phyloP scores from a whole-genome alignment of 2,888 invertebrate species.

The Isoperla grammatica region DNA sequence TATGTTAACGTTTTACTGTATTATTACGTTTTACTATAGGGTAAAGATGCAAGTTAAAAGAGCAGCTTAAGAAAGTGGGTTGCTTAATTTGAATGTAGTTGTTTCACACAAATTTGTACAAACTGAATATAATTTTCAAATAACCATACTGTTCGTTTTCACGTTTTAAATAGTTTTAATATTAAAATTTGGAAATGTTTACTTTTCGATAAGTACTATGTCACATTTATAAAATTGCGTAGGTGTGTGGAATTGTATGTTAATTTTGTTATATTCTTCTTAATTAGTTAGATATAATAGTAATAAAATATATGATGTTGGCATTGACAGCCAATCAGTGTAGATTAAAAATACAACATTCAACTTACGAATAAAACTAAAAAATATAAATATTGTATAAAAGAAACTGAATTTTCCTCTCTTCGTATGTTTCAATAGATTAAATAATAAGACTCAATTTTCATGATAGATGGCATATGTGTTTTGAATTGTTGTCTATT shows the following conservation, averaged over 20 bases:
- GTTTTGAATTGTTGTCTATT: conserved; percentile 13
- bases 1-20: too few relatives aligned
- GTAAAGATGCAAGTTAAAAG: too few relatives aligned
- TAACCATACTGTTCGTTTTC: too few relatives aligned
- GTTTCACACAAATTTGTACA: too few relatives aligned
- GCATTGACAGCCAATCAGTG: not conserved
- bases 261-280: conserved; percentile 4
- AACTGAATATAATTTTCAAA: too few relatives aligned
- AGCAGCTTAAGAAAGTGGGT: too few relatives aligned
- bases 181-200: too few relatives aligned
- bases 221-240: too few relatives aligned
- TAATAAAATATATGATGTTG: conserved; percentile 1
- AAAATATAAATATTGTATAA: conserved; percentile 8
- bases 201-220: too few relatives aligned
- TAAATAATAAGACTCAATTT: conserved; percentile 5
- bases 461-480: conserved; percentile 15
- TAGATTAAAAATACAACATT: not conserved
- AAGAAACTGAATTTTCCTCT: not conserved
- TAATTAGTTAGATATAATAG: not conserved
- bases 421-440: conserved; percentile 3
- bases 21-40: too few relatives aligned
- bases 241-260: not conserved
- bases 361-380: not conserved
- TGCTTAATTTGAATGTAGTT: too few relatives aligned
- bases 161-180: too few relatives aligned